Base-by-base conservation (phyloP, 2,113 vertebrate genomes). In the Propithecus coquereli region DNA sequence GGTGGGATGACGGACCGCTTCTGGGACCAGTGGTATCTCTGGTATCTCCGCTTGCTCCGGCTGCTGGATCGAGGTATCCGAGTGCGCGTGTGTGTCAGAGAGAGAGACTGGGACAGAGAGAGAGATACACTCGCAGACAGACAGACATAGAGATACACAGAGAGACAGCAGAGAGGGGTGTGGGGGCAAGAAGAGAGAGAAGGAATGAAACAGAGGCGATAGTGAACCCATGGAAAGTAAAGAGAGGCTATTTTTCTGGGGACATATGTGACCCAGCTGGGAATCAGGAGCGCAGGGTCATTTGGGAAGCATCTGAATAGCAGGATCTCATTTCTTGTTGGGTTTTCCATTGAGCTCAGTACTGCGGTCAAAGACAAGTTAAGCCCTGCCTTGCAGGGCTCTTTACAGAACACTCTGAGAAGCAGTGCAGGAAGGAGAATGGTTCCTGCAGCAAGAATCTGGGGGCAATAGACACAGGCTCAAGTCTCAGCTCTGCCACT, bases 1-100 rank as follows among this genome's bases (percentile, higher is more conserved):
- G 97, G 97, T 94, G 97, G 97, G 97, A 98, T 98, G 97, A 97
- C 97, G 96, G 97, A 98, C 97, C 97, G 97, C 97, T 98, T 98
- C 96, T 98, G 97, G 97, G 97, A 98, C 90, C 97, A 98, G 97
- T 98, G 97, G 97, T 98, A 98, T 98, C 97, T 98, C 54, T 98
- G 97, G 97, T 98, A 98, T 97, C 97, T 98, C 50, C 97, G 97
- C 83, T 90, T 98, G 79, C 97, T 98, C 87, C 97, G 97, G 96
- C 96, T 98, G 87, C 96, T 98, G 96, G 97, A 98, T 95, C 97
- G 97, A 98, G 97, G 97, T 98, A 98, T 96, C 79, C 94, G 40
- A 70, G 34, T 79, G 65, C 71, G 59, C 73, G 18, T 90, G 87
- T 17, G n/a, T 66, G 57, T 79, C 87, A 90, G 74, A 63, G 57